Evolutionary conservation across 2,113 vertebrate genomes (phyloP).

Genomic region (Poeciliopsis retropinna): DNA sequence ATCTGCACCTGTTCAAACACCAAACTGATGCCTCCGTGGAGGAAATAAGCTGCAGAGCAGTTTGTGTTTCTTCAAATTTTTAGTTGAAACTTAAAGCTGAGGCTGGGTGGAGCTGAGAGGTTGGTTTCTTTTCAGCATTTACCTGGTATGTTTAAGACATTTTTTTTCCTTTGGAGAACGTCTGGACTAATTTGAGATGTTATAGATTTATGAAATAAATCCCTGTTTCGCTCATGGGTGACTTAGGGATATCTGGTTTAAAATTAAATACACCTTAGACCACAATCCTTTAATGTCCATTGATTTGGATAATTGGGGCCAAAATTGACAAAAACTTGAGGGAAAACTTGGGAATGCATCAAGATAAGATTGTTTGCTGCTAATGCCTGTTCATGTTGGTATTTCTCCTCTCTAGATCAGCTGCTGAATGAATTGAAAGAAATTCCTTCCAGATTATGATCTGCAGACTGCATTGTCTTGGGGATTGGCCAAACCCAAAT

Average conservation of each 20-base stretch:
- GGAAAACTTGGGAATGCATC: constrained; percentile 74
- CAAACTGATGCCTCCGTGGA: constrained; percentile 26
- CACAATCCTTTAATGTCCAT: constrained; percentile 65
- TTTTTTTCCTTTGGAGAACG: no score
- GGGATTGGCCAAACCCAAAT: constrained; percentile 50
- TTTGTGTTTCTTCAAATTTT: constrained; percentile 17
- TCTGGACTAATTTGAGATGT: constrained; percentile 37
- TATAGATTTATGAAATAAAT: constrained; percentile 62
- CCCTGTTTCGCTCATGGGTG: constrained; percentile 54
- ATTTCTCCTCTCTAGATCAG: constrained; percentile 50
- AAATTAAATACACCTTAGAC: constrained; percentile 51
- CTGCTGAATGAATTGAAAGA: constrained; percentile 50
- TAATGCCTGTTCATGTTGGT: constrained; percentile 54
- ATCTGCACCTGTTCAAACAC: constrained; percentile 81
- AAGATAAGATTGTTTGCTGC: constrained; percentile 66
- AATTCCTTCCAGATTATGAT: constrained; percentile 47
- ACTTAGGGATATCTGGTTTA: constrained; percentile 58
- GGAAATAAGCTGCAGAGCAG: constrained; percentile 8
- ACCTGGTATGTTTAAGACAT: no score
- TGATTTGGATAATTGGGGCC: constrained; percentile 76
- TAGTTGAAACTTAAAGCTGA: background rate
- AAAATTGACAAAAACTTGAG: constrained; percentile 59
- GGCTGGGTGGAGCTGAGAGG: background rate
- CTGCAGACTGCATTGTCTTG: constrained; percentile 41
- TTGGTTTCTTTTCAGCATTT: background rate